Percentiles rank a stretch among this genome's conserved stretches.
Evolutionary conservation across 1,140 invertebrate genomes (phyloP).

Genomic region (Adelges cooleyi): DNA sequence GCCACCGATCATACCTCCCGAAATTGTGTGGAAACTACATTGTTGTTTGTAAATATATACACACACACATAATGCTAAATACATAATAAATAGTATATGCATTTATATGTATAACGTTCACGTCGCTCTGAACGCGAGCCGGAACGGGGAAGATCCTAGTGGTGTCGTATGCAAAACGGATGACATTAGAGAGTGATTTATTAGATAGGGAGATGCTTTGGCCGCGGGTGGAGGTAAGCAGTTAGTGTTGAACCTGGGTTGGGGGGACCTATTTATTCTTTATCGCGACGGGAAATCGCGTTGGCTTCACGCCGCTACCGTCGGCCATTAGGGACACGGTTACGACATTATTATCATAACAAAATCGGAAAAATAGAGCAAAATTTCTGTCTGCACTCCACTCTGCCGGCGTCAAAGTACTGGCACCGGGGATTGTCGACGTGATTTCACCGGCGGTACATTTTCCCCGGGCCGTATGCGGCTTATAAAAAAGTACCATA

Average conservation of each 20-base stretch:
- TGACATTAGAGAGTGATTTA: conserved; percentile 29
- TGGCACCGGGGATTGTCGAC: not conserved
- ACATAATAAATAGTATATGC: too few relatives aligned
- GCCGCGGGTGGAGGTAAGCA: not conserved
- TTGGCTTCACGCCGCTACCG: not conserved
- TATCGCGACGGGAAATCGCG: conserved; percentile 12
- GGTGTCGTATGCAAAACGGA: conserved; percentile 26
- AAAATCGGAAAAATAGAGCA: conserved; percentile 24
- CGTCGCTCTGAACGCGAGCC: too few relatives aligned
- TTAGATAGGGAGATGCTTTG: not conserved
- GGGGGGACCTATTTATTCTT: not conserved
- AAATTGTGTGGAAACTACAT: conserved; percentile 15
- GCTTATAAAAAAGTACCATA: too few relatives aligned
- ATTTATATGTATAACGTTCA: too few relatives aligned
- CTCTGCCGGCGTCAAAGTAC: too few relatives aligned
- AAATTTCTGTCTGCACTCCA: not conserved
- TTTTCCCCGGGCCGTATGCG: too few relatives aligned
- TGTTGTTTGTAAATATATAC: conserved; percentile 9
- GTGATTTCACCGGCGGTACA: not conserved
- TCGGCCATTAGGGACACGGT: conserved; percentile 19
- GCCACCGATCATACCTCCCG: not conserved
- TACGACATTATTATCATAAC: conserved; percentile 25
- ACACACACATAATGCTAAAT: too few relatives aligned
- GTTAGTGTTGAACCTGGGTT: not conserved
- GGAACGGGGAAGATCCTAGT: not conserved